A percentile compares a stretch with the other conserved stretches of the same genome.
Evolutionary conservation across 2,797 vertebrate genomes (phyloP).

Genomic region (Thaleichthys pacificus): DNA sequence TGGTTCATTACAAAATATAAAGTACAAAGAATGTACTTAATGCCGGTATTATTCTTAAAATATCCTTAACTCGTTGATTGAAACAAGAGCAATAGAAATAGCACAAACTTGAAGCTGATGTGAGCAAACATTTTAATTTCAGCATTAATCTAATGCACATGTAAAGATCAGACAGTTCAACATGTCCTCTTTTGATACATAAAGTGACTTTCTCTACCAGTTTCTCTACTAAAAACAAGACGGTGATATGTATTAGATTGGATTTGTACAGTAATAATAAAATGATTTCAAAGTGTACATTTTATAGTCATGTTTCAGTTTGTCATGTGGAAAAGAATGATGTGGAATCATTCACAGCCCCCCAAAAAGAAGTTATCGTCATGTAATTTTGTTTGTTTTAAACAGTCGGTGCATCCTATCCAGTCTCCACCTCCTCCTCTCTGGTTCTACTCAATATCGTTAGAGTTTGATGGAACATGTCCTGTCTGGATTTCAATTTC

Average conservation of each 20-base stretch:
- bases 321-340: slow-evolving; percentile 5
- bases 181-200: slow-evolving; percentile 41
- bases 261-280: slow-evolving; percentile 29
- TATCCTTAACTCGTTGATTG: too few species aligned
- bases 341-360: slow-evolving; percentile 13
- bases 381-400: slow-evolving; percentile 36
- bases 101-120: background rate
- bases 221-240: slow-evolving; percentile 15
- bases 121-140: slow-evolving; percentile 52
- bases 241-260: slow-evolving; percentile 31
- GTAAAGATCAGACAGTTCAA: slow-evolving; percentile 40
- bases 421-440: slow-evolving; percentile 6
- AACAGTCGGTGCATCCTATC: slow-evolving; percentile 34
- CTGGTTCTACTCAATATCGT: slow-evolving; percentile 60
- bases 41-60: too few species aligned
- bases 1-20: too few species aligned
- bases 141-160: slow-evolving; percentile 77
- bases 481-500: slow-evolving; percentile 32
- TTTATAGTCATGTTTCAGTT: too few species aligned
- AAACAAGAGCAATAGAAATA: background rate
- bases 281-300: slow-evolving; percentile 2
- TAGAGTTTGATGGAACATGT: slow-evolving; percentile 43
- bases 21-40: too few species aligned
- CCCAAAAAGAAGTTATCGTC: background rate
- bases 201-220: slow-evolving; percentile 34